A percentile compares a stretch with the other conserved stretches of the same genome.
phyloP scores from a whole-genome alignment of 2,113 vertebrate genomes.

The Crocuta crocuta region DNA sequence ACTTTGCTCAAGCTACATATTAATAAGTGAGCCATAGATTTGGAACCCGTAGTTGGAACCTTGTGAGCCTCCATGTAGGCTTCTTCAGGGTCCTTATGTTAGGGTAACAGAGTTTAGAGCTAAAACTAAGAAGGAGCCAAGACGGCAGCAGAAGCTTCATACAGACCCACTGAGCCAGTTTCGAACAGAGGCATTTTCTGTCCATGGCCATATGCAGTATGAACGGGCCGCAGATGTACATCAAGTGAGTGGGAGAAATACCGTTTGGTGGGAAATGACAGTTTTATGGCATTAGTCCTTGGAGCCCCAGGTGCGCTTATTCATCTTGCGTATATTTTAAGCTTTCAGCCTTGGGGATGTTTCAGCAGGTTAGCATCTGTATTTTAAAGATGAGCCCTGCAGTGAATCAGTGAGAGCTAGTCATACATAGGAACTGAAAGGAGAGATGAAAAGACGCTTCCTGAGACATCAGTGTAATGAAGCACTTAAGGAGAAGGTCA shows the following conservation, averaged over 20 bases:
- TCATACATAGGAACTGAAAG: background rate
- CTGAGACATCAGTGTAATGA: background rate
- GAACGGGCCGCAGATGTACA: constrained; percentile 62
- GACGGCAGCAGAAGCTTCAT: background rate
- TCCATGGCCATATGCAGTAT: constrained; percentile 62
- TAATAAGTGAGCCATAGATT: background rate
- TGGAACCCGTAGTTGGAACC: background rate
- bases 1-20: background rate
- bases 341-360: constrained; percentile 58
- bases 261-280: constrained; percentile 52
- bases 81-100: constrained; percentile 53
- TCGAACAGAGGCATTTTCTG: constrained; percentile 60
- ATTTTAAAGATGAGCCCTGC: constrained; percentile 41
- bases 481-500: background rate
- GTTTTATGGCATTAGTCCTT: constrained; percentile 54
- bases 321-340: constrained; percentile 62
- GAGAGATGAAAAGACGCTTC: background rate
- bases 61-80: background rate
- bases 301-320: constrained; percentile 59
- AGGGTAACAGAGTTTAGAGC: constrained; percentile 23
- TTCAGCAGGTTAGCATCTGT: constrained; percentile 57
- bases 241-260: constrained; percentile 69
- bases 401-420: constrained; percentile 51
- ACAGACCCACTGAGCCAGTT: constrained; percentile 23
- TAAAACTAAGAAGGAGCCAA: constrained; percentile 3